A percentile compares a stretch with the other conserved stretches of the same genome.
Evolutionary conservation across 2,888 invertebrate genomes (phyloP).

Genomic region (Fragum whitleyi): DNA sequence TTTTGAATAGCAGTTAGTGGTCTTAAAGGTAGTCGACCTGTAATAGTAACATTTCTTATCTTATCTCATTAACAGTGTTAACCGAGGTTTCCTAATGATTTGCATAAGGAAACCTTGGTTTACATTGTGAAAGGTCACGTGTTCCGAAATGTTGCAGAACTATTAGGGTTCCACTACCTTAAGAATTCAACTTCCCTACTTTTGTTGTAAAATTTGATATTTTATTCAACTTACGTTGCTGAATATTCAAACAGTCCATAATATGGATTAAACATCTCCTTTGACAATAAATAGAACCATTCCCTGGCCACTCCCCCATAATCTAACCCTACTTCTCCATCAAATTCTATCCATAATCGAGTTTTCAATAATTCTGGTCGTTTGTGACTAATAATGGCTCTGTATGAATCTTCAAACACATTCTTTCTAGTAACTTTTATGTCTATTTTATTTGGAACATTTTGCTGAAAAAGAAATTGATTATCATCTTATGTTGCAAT

Average conservation of each 20-base stretch:
- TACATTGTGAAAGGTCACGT: no score
- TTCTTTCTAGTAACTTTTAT: slow-evolving; percentile 95
- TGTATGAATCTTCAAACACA: slow-evolving; percentile 98
- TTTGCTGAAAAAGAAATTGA: slow-evolving; percentile 88
- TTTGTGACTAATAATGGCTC: slow-evolving; percentile 96
- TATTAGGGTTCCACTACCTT: no score
- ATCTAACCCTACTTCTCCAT: slow-evolving; percentile 95
- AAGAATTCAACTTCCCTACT: no score
- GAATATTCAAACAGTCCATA: slow-evolving; percentile 99
- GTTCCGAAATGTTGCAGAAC: no score
- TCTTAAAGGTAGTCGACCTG: no score
- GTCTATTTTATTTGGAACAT: slow-evolving; percentile 99
- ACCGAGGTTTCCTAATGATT: no score
- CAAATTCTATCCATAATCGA: slow-evolving; percentile 99
- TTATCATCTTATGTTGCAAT: no score
- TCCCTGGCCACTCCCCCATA: slow-evolving; percentile 98
- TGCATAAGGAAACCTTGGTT: no score
- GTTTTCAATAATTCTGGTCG: slow-evolving; percentile 97
- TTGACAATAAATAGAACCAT: slow-evolving; percentile 99
- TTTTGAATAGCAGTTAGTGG: no score
- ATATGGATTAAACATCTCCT: slow-evolving; percentile 99
- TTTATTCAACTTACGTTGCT: slow-evolving; percentile 91
- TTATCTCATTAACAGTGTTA: no score
- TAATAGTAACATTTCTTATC: no score
- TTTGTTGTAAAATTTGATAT: no score